Evolutionary conservation across 2,888 invertebrate genomes (phyloP).

Genomic region (Protula sp.): DNA sequence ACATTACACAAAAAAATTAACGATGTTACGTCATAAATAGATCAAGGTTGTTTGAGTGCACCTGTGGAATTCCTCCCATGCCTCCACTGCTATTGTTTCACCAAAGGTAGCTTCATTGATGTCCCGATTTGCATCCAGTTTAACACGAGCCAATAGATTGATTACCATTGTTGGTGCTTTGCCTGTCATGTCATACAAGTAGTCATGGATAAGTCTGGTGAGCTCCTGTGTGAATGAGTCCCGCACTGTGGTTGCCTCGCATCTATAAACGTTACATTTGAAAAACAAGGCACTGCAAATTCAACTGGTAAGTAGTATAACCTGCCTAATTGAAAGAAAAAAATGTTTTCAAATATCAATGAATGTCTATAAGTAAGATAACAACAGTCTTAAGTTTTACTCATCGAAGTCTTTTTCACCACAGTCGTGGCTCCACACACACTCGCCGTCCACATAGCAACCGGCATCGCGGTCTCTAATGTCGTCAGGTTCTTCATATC

Average conservation of each 20-base stretch:
- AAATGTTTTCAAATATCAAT: no score
- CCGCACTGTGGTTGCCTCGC: background rate
- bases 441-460: background rate
- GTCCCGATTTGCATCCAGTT: slow-evolving; percentile 20
- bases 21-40: no score
- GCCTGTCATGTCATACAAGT: background rate
- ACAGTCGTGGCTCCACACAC: background rate
- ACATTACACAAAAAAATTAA: no score
- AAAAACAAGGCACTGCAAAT: no score
- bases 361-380: no score
- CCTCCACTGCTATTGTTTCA: slow-evolving; percentile 10
- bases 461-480: background rate
- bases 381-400: no score
- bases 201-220: background rate
- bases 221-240: background rate
- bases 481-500: background rate
- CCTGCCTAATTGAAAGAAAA: no score
- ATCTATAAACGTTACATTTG: background rate
- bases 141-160: slow-evolving; percentile 15
- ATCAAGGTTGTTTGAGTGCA: no score
- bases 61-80: slow-evolving; percentile 22
- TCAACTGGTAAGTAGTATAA: no score
- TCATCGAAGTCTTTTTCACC: background rate
- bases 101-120: slow-evolving; percentile 18
- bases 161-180: slow-evolving; percentile 1